Evolutionary conservation across 2,113 vertebrate genomes (phyloP).

Genomic region (Mus pahari): DNA sequence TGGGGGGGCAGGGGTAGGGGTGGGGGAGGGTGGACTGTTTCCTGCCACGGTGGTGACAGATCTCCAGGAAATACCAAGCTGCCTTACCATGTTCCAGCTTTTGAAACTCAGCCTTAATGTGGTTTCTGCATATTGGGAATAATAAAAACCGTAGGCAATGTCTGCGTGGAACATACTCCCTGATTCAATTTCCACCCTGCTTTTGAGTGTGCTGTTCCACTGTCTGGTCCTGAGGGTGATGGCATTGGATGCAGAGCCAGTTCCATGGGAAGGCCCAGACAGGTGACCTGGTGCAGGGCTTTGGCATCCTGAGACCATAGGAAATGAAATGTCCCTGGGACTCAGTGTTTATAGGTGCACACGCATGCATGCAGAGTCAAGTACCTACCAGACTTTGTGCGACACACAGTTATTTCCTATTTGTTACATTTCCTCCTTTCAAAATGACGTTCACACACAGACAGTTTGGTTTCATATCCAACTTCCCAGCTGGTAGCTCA

Average conservation of each 20-base stretch:
- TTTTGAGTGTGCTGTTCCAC: background rate
- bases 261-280: background rate
- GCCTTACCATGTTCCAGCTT: background rate
- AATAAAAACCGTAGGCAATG: slow-evolving; percentile 58
- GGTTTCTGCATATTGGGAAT: slow-evolving; percentile 63
- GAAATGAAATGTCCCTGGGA: background rate
- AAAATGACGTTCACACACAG: too few relatives aligned
- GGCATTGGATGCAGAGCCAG: rapidly evolving
- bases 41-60: slow-evolving; percentile 34
- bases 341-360: too few relatives aligned
- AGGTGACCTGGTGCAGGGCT: background rate
- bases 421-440: background rate
- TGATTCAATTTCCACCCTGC: slow-evolving; percentile 63
- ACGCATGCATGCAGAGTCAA: background rate
- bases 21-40: background rate
- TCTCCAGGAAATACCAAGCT: slow-evolving; percentile 63
- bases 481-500: background rate
- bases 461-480: background rate
- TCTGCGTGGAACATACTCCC: slow-evolving; percentile 44
- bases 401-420: background rate
- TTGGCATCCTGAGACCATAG: background rate
- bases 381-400: too few relatives aligned
- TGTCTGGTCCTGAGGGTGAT: background rate
- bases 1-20: background rate
- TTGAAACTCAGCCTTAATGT: slow-evolving; percentile 49